These are phyloP conservation scores for Eupithecia centaureata DNA, from an alignment of 2,888 invertebrate species.

Conservation along the genomic window DNA sequence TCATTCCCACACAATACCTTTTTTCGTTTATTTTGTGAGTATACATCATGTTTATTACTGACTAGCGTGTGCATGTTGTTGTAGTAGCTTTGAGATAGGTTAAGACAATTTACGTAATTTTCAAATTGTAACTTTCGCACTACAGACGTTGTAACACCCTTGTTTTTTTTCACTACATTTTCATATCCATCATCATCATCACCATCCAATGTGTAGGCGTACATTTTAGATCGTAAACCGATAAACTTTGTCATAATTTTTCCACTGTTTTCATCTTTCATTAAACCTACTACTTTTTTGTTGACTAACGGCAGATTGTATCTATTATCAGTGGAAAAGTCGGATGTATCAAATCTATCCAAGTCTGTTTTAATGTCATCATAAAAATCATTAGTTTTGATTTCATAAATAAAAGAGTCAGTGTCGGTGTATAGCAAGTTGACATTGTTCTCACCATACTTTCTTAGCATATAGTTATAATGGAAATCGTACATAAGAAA, in stretches of 20 bases:
- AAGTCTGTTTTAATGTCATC: no score
- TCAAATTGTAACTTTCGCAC: neutral
- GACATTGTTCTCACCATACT: neutral
- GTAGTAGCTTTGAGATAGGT: no score
- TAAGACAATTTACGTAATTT: no score
- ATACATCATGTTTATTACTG: no score
- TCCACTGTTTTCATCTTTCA: slow-evolving; percentile 2
- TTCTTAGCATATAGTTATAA: neutral
- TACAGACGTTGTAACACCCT: slow-evolving; percentile 1
- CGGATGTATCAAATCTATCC: no score
- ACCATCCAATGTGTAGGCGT: neutral
- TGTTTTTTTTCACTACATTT: neutral
- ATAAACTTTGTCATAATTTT: slow-evolving; percentile 3
- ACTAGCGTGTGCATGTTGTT: no score
- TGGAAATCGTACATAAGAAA: neutral
- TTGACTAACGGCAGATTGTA: no score
- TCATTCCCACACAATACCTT: no score
- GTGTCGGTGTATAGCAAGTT: neutral
- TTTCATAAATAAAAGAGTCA: neutral
- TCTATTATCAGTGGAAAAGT: no score
- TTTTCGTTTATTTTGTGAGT: no score
- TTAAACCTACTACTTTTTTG: no score
- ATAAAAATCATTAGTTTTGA: neutral
- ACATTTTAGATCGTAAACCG: slow-evolving; percentile 5
- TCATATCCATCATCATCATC: neutral